phyloP scores from a whole-genome alignment of 2,113 vertebrate species.

The Isichthys henryi region DNA sequence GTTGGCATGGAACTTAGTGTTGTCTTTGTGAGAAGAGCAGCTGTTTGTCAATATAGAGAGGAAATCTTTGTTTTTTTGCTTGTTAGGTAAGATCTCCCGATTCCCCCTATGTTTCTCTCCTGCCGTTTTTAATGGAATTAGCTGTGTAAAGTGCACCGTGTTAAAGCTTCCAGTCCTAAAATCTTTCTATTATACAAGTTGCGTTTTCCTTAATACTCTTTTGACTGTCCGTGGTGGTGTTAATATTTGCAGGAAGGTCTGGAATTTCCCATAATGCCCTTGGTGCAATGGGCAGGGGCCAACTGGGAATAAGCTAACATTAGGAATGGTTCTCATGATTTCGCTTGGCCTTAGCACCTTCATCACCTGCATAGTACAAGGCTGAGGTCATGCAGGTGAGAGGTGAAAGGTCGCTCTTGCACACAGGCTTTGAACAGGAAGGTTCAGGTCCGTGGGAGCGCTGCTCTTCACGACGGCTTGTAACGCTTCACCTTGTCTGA shows the following conservation, averaged over 20 bases:
- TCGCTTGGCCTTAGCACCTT: not conserved
- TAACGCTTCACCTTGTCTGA: not conserved
- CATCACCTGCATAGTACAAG: not conserved
- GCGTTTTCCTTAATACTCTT: not conserved
- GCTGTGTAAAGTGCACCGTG: not conserved
- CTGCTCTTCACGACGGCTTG: not conserved
- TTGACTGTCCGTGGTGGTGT: not conserved
- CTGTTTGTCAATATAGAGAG: conserved; percentile 21
- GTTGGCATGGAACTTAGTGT: conserved; percentile 61
- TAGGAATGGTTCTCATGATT: not conserved
- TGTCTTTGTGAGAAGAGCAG: conserved; percentile 26
- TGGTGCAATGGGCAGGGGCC: not conserved
- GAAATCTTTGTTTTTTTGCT: conserved; percentile 2
- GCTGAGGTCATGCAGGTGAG: not conserved
- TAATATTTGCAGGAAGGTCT: not conserved
- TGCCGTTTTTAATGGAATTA: conserved; percentile 1
- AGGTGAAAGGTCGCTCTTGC: not conserved
- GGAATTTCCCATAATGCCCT: not conserved
- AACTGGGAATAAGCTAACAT: not conserved
- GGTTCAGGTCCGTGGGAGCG: not conserved
- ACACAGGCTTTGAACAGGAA: not conserved
- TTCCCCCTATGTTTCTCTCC: not conserved
- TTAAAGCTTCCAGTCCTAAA: not conserved
- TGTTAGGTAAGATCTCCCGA: not conserved
- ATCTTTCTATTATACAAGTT: not conserved